Evolutionary conservation across 35 echinoderm and acorn worm species (phyloP).

Genomic region (Ophiothrix spiculata): DNA sequence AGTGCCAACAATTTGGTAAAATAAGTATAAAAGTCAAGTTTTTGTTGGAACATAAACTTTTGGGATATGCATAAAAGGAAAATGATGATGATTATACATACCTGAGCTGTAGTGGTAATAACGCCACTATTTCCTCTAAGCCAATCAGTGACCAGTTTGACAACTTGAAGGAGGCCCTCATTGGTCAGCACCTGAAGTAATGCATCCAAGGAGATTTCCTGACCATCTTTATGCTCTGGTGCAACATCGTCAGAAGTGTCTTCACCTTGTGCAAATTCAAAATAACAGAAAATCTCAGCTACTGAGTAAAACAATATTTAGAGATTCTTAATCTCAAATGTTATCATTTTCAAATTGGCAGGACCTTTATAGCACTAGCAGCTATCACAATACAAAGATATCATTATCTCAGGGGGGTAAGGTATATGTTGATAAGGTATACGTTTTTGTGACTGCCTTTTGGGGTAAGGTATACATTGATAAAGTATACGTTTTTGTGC

Average conservation of each 20-base stretch:
- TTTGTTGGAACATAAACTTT: no score
- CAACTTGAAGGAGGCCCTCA: slow-evolving; percentile 47
- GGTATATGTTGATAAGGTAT: no score
- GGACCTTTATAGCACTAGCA: not conserved
- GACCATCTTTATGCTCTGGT: not conserved
- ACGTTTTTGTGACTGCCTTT: no score
- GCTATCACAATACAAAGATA: not conserved
- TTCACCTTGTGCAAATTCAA: not conserved
- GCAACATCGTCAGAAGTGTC: not conserved
- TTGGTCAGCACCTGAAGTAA: slow-evolving; percentile 49
- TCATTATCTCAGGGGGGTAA: no score
- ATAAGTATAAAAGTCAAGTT: no score
- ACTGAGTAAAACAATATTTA: not conserved
- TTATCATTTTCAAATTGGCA: not conserved
- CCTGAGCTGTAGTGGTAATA: slow-evolving; percentile 73
- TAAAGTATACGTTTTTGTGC: no score
- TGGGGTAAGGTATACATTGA: no score
- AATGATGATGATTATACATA: no score
- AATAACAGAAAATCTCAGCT: not conserved
- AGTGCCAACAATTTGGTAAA: no score
- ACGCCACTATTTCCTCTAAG: slow-evolving; percentile 66
- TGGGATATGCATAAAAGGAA: no score
- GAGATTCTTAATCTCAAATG: not conserved
- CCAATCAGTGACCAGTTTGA: slow-evolving; percentile 82
- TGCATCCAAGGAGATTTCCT: slow-evolving; percentile 12